A percentile compares a stretch with the other conserved stretches of the same genome.
Conservation (phyloP, 2,113 vertebrate genomes). For the Callospermophilus lateralis region DNA sequence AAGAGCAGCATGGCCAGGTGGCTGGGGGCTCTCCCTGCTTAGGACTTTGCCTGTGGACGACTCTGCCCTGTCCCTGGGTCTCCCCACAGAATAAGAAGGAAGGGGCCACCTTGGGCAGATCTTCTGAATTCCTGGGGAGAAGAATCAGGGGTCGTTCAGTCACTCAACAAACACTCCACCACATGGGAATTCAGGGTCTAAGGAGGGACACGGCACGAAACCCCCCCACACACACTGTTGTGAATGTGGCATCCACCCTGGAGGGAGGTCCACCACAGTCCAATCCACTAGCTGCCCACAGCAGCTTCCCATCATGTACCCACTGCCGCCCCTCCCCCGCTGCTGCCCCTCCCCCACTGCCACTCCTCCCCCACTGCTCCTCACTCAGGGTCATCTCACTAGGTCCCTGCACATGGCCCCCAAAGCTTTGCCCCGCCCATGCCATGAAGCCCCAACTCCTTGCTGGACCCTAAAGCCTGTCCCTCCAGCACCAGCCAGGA, state of each 20-base stretch:
- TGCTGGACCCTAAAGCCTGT: no score
- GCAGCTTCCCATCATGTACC: neutral
- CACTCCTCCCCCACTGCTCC: rapidly evolving
- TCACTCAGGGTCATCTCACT: no score
- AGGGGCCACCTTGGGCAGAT: neutral
- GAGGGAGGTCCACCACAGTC: neutral
- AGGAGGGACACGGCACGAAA: neutral
- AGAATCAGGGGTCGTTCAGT: neutral
- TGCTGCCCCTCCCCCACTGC: rapidly evolving
- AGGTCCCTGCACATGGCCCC: neutral
- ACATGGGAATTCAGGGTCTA: neutral
- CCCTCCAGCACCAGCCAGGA: neutral
- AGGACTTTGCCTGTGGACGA: neutral
- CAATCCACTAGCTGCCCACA: no score
- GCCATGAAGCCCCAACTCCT: neutral
- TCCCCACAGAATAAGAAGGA: neutral
- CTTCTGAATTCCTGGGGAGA: neutral
- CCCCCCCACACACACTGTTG: neutral
- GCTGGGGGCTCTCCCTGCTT: neutral
- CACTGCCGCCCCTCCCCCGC: rapidly evolving
- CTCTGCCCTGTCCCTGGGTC: neutral
- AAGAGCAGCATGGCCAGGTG: neutral
- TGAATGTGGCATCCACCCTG: neutral
- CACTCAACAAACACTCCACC: neutral
- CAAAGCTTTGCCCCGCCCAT: neutral